These are phyloP conservation scores for Myotis brandtii DNA, from an alignment of 2,113 vertebrate species.

Conservation along the genomic window DNA sequence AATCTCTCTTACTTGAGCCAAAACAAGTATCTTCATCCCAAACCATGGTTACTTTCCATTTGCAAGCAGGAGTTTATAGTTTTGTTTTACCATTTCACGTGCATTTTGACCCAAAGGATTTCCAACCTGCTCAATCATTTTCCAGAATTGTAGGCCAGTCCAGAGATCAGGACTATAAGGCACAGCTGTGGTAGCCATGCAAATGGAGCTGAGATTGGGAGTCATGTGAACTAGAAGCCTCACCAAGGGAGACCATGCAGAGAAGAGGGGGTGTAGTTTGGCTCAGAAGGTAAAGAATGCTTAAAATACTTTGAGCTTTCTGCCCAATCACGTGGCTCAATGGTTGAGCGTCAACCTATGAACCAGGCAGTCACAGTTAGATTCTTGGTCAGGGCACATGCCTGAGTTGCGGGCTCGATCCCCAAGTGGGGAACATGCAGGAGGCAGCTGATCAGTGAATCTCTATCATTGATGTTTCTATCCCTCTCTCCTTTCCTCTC, in stretches of 20 bases:
- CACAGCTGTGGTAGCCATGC: background rate
- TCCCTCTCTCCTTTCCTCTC: too few relatives aligned
- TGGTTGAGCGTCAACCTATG: too few relatives aligned
- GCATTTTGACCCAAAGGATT: slow-evolving; percentile 1
- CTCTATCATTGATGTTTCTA: too few relatives aligned
- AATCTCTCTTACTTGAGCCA: background rate
- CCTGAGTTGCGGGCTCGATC: too few relatives aligned
- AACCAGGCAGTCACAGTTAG: too few relatives aligned
- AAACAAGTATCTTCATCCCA: background rate
- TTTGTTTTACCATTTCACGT: background rate
- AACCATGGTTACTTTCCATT: background rate
- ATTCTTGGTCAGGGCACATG: too few relatives aligned
- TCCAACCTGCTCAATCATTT: background rate
- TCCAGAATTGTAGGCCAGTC: background rate
- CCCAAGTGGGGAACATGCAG: too few relatives aligned
- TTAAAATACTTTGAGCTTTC: slow-evolving; percentile 14
- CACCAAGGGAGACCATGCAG: background rate
- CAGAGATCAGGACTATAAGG: background rate
- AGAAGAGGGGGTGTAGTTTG: background rate
- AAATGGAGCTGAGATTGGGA: background rate
- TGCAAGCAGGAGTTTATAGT: background rate
- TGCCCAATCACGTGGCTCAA: background rate
- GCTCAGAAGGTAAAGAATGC: background rate
- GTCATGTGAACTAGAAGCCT: background rate
- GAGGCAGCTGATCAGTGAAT: too few relatives aligned